A percentile compares a stretch with the other conserved stretches of the same genome.
phyloP scores from a whole-genome alignment of 2,113 vertebrate species.

The Aspiorhynchus laticeps region DNA sequence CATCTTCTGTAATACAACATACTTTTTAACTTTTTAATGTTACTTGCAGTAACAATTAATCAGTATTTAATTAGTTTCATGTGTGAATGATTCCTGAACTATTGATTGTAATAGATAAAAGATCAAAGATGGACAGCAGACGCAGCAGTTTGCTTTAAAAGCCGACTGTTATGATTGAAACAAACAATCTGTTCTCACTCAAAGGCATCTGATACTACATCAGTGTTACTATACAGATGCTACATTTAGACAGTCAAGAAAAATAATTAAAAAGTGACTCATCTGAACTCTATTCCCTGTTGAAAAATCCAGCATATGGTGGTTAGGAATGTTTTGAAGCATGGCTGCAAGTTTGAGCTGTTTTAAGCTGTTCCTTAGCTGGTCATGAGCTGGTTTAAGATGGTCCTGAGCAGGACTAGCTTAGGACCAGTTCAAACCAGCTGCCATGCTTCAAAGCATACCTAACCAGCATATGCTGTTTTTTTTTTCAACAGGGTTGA shows the following conservation, averaged over 20 bases:
- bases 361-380: too few species aligned
- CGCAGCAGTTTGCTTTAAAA: neutral
- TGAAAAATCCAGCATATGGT: too few species aligned
- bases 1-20: neutral
- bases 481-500: too few species aligned
- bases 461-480: too few species aligned
- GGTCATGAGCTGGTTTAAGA: too few species aligned
- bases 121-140: neutral
- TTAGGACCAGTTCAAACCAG: too few species aligned
- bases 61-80: neutral
- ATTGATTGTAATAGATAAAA: conserved; percentile 1
- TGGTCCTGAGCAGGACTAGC: too few species aligned
- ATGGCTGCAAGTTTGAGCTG: too few species aligned
- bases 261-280: neutral
- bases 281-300: neutral
- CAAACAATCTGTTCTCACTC: neutral
- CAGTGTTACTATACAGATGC: neutral
- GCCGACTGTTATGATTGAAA: neutral
- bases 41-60: neutral
- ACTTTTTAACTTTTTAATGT: neutral
- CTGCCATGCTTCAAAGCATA: too few species aligned
- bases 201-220: neutral
- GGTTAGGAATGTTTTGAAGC: too few species aligned
- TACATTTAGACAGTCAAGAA: neutral
- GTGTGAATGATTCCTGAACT: neutral